phyloP scores from a whole-genome alignment of 2,888 invertebrate genomes.

The Cheilosia vernalis region DNA sequence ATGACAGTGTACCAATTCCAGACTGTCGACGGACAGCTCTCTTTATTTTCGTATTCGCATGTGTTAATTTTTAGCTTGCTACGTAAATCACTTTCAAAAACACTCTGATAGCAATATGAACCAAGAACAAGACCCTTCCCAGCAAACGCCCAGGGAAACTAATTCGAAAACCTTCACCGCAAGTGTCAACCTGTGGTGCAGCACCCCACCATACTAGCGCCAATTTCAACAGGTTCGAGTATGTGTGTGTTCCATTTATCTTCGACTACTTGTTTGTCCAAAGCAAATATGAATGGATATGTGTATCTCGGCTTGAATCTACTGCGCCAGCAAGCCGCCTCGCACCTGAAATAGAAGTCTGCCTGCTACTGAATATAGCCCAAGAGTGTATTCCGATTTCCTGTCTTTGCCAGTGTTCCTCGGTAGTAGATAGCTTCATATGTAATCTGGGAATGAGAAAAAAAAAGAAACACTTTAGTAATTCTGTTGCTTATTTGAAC shows the following conservation, averaged over 20 bases:
- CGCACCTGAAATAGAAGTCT: slow-evolving; percentile 57
- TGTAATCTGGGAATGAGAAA: slow-evolving; percentile 14
- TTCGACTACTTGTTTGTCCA: slow-evolving; percentile 50
- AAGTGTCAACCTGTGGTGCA: background rate
- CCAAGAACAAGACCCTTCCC: slow-evolving; percentile 16
- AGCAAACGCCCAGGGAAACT: slow-evolving; percentile 36
- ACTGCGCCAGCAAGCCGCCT: slow-evolving; percentile 24
- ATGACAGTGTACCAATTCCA: slow-evolving; percentile 97
- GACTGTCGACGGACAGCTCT: slow-evolving; percentile 99
- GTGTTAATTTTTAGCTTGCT: slow-evolving; percentile 39
- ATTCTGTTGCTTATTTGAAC: slow-evolving; percentile 15
- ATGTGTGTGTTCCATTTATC: slow-evolving; percentile 66
- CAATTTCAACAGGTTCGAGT: slow-evolving; percentile 25
- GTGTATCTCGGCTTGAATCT: slow-evolving; percentile 16
- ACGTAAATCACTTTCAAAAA: background rate
- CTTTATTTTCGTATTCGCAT: slow-evolving; percentile 90
- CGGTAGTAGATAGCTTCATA: background rate
- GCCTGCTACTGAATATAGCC: slow-evolving; percentile 53
- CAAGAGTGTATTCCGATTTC: slow-evolving; percentile 9
- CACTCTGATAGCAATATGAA: background rate
- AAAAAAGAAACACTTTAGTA: slow-evolving; percentile 26
- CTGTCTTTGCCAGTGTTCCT: slow-evolving; percentile 14
- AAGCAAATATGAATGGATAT: slow-evolving; percentile 58
- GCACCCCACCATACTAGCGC: slow-evolving; percentile 30
- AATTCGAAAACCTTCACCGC: slow-evolving; percentile 18